Percentiles rank a stretch among this genome's conserved stretches.
Conservation (phyloP, 1,140 invertebrate species). For the Bombus sylvicola region DNA sequence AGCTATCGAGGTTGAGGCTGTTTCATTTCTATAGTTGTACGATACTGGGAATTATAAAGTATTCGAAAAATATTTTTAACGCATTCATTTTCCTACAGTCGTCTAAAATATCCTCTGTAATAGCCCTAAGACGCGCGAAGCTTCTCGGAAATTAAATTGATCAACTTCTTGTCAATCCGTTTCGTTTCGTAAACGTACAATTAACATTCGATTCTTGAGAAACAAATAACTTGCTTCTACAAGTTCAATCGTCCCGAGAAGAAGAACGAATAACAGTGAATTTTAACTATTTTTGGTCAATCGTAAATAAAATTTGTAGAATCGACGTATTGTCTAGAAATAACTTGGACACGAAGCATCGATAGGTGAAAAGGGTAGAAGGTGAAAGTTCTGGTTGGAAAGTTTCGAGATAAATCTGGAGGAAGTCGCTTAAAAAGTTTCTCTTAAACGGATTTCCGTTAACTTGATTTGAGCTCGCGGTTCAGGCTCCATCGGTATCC, state of each 20-base stretch:
- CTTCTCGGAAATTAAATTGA: no score
- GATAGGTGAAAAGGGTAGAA: background rate
- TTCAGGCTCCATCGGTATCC: conserved; percentile 16
- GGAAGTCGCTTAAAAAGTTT: conserved; percentile 43
- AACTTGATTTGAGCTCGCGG: conserved; percentile 20
- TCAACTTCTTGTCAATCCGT: no score
- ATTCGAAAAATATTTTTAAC: background rate
- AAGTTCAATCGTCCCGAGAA: no score
- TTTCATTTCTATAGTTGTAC: background rate
- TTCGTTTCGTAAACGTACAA: no score
- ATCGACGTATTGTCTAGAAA: background rate
- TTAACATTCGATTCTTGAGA: no score
- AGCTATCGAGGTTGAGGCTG: background rate
- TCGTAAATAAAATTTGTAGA: background rate
- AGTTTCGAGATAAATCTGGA: conserved; percentile 31
- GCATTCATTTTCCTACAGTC: no score
- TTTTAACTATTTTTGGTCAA: background rate
- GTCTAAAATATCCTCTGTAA: no score
- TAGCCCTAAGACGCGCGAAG: no score
- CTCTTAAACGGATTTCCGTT: conserved; percentile 41
- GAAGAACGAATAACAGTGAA: no score
- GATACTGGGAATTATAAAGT: no score
- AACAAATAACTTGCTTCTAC: no score
- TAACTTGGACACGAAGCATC: no score
- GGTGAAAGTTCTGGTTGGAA: background rate